A percentile compares a stretch with the other conserved stretches of the same genome.
These are phyloP conservation scores for Varanus salvator DNA, from an alignment of 2,113 vertebrate genomes.

Conservation along the genomic window DNA sequence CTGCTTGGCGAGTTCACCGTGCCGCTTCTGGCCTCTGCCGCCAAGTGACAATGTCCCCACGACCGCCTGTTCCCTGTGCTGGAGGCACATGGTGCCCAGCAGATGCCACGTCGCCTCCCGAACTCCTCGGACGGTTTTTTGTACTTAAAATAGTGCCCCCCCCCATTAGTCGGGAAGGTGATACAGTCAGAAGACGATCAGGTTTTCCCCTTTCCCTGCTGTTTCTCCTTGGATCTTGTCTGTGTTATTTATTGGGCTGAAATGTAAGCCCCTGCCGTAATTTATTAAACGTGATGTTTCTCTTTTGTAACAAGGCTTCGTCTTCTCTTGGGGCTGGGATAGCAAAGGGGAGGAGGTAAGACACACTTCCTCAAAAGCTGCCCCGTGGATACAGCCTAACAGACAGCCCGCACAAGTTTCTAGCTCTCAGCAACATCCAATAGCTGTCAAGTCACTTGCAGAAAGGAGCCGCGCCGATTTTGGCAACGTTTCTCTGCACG, in stretches of 20 bases:
- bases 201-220: background rate
- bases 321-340: background rate
- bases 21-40: background rate
- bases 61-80: too few relatives aligned
- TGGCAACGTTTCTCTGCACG: background rate
- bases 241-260: constrained; percentile 45
- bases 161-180: background rate
- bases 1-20: too few relatives aligned
- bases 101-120: background rate
- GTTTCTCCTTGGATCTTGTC: constrained; percentile 25
- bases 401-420: too few relatives aligned
- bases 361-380: background rate
- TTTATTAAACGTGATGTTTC: constrained; percentile 43
- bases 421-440: too few relatives aligned
- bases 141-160: background rate
- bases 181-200: too few relatives aligned
- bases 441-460: background rate
- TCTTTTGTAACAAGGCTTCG: constrained; percentile 18
- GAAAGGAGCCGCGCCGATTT: background rate
- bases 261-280: background rate
- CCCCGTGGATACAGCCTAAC: background rate
- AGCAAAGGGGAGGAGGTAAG: rapidly evolving
- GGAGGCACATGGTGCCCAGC: background rate
- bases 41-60: background rate
- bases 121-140: background rate